Evolutionary conservation across 2,797 vertebrate genomes (phyloP), one percentile per base, ranked within the genome.

Genomic region (Tangara arthus): DNA sequence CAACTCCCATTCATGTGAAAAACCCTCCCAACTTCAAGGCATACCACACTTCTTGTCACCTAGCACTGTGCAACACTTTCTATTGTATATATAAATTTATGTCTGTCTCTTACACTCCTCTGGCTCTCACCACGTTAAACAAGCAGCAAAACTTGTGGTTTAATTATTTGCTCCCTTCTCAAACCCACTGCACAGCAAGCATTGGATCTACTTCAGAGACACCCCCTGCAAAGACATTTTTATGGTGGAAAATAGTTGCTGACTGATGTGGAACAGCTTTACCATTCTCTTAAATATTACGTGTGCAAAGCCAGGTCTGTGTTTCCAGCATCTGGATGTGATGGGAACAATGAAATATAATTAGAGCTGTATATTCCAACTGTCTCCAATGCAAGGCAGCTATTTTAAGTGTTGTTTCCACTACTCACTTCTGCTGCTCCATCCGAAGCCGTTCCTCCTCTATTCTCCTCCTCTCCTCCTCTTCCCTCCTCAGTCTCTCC

Each of bases 341-440:
- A 78, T 14, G 18, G 55, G 35, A 89, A 94, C 57, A 90, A 39
- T 10, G 12, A 42, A 81, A 75, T 7, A 26, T 3, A 84, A 68
- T n/a, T 15, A 82, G 11, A 87, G 59, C 17, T 75, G 30, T 14
- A n/a, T 10, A 57, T 24, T 71, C 9, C 21, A 79, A 44, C 4
- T 57, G 34, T 9, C 57, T 68, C 66, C 22, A 81, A 44, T 23
- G 41, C 57, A 78, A 59, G 18, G 49, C 34, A 90, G 66, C 21
- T 53, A 11, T 53, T 82, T 50, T 1, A 72, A 37, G 34, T 16
- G 7, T 12, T 46, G 17, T 32, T 79, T 63, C 81, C 76, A 80
- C 47, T 65, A 97, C 98, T 98, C 97, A 99, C 99, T 99, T 99
- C 94, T 99, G 99, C 87, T 99, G 99, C 60, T 99, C 99, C 93